These are phyloP conservation scores for Drosophila burlai DNA, from an alignment of 1,140 invertebrate species.

Conservation along the genomic window DNA sequence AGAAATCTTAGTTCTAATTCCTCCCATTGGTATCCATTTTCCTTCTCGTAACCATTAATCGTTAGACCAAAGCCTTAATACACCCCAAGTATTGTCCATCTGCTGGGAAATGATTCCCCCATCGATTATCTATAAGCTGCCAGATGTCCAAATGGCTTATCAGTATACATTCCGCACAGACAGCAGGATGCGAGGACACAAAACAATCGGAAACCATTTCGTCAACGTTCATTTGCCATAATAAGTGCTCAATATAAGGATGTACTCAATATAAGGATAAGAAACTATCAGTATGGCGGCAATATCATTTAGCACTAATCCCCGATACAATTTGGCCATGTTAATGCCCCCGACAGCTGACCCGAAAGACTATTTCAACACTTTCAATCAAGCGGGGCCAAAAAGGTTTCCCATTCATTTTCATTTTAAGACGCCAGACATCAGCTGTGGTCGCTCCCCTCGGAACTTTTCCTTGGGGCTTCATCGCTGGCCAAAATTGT, in stretches of 20 bases:
- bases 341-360: conserved; percentile 54
- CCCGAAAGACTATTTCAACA: conserved; percentile 61
- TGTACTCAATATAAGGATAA: conserved; percentile 9
- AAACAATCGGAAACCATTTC: conserved; percentile 41
- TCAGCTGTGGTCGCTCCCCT: conserved; percentile 39
- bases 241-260: conserved; percentile 35
- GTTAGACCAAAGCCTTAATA: conserved; percentile 13
- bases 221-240: conserved; percentile 49
- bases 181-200: conserved; percentile 10
- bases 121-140: conserved; percentile 44
- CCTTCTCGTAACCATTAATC: conserved; percentile 24
- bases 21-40: not conserved
- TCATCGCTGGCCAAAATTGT: conserved; percentile 46
- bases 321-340: conserved; percentile 51
- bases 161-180: conserved; percentile 30
- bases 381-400: conserved; percentile 57
- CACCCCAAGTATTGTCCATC: conserved; percentile 16
- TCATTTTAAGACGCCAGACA: conserved; percentile 58
- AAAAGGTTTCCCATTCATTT: conserved; percentile 63
- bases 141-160: conserved; percentile 41
- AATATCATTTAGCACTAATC: conserved; percentile 59
- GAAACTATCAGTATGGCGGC: conserved; percentile 48
- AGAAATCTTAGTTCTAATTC: not conserved
- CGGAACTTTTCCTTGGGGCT: conserved; percentile 34
- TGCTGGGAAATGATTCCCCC: conserved; percentile 25